phyloP scores from a whole-genome alignment of 2,113 vertebrate species.

The Panthera tigris region DNA sequence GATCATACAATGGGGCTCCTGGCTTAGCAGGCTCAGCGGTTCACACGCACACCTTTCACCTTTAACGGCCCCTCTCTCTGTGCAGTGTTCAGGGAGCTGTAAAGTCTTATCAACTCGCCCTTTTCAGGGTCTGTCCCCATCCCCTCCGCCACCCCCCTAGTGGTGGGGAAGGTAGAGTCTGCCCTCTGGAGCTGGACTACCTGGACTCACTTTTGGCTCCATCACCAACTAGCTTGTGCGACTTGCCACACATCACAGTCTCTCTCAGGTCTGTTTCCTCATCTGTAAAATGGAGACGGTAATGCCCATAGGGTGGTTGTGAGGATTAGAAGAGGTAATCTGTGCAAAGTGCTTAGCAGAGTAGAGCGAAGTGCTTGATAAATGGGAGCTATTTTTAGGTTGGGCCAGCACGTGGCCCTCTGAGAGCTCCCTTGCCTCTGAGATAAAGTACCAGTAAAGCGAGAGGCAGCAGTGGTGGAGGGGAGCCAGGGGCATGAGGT shows the following conservation, averaged over 20 bases:
- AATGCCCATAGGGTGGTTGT: background rate
- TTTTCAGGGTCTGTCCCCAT: background rate
- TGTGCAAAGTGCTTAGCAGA: conserved; percentile 63
- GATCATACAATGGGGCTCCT: background rate
- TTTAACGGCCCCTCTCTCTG: background rate
- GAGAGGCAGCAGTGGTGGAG: background rate
- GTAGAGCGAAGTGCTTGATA: conserved; percentile 42
- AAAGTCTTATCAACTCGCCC: background rate
- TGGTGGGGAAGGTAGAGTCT: background rate
- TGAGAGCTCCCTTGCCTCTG: conserved; percentile 21
- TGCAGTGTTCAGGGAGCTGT: background rate
- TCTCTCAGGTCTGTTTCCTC: conserved; percentile 21
- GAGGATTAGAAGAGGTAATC: conserved; percentile 55
- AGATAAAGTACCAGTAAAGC: background rate
- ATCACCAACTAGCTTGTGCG: background rate
- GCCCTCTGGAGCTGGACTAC: background rate
- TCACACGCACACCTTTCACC: background rate
- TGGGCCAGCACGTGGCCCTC: background rate
- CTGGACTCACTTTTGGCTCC: background rate
- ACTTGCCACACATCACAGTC: background rate
- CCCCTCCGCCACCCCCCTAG: background rate
- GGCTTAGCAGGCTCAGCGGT: background rate
- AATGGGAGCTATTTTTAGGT: conserved; percentile 65
- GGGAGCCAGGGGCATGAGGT: background rate
- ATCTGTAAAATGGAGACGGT: conserved; percentile 7